Percentiles rank a stretch among this genome's conserved stretches.
Conservation (phyloP, 2,113 vertebrate genomes). For the Peromyscus californicus region DNA sequence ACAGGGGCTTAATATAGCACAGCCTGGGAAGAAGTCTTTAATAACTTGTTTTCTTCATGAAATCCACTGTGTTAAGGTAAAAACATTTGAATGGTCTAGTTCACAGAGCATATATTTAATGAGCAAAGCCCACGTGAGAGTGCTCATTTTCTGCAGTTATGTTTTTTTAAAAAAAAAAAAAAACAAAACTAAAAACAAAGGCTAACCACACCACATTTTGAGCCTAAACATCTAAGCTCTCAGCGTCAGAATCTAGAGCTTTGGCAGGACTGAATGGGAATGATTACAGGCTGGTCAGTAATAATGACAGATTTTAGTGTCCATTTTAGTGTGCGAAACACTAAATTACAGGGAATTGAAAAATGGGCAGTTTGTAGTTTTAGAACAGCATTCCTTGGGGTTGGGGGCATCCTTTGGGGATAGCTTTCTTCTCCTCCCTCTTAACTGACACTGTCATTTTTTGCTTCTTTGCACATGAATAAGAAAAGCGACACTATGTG, state of each 20-base stretch:
- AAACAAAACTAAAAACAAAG: constrained; percentile 50
- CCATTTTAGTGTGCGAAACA: constrained; percentile 80
- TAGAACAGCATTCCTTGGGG: constrained; percentile 72
- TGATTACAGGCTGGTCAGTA: constrained; percentile 75
- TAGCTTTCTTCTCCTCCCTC: constrained; percentile 34
- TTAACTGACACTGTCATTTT: constrained; percentile 22
- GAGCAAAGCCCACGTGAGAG: neutral
- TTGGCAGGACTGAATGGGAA: constrained; percentile 61
- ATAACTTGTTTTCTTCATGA: constrained; percentile 59
- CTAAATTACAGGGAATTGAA: constrained; percentile 80
- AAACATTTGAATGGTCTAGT: neutral
- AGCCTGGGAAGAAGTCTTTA: constrained; percentile 45
- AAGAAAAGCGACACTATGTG: constrained; percentile 32
- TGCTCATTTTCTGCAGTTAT: constrained; percentile 49
- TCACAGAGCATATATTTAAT: neutral
- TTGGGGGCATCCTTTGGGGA: neutral
- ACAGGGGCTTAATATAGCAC: constrained; percentile 1
- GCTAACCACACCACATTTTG: constrained; percentile 20
- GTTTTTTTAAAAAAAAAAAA: neutral
- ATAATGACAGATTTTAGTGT: constrained; percentile 78
- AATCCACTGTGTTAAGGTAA: neutral
- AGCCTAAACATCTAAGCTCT: neutral
- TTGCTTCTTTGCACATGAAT: neutral
- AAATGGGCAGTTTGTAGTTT: constrained; percentile 63
- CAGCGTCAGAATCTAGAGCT: neutral